Base-by-base conservation (phyloP, 2,888 invertebrate species). In the Sesamia inferens region DNA sequence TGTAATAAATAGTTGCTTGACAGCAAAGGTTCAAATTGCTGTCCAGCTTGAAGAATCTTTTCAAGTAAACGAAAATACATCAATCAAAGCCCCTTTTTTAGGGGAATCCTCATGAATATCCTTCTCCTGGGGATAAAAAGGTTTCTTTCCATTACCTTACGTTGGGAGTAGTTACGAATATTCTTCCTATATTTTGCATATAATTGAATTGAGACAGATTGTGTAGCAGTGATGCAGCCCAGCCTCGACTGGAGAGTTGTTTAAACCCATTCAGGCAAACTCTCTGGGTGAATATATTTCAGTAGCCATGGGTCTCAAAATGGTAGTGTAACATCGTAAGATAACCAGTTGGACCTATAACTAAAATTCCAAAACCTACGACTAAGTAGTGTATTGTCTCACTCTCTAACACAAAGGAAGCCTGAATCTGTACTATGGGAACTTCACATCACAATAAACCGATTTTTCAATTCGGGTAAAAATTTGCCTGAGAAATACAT, bases 1-100 rank as follows among this genome's bases (percentile, higher is more conserved):
- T 48, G n/a, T 73, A 75, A 74, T 31, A 76, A 76, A 74, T 76
- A 75, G 73, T 58, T 75, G 13, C 65, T 42, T 75, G 24, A 58
- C 48, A 75, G 76, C 7, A n/a, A 44, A 48, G 57, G 24, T 42
- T 42, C n/a, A 24, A 75, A 65, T 75, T 75, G 31, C 55, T 71
- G 31, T 31, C 31, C 24, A 48, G 10, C 71, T 57, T 55, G 22
- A 5, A 22, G 58, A 66, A 58, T 44, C 24, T 44, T 58, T 42
- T 58, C 66, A 42, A 48, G 42, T 58, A 31, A 66, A 51, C 64
- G 19, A 63, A 39, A 62, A 57, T 13, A 51, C 31, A 74, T 74
- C 48, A 42, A 66, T 76, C 74, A 74, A 22, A 51, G 16, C 2
- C 24, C 42, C 8, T 58, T 66, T 68, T 71, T 76, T 58, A n/a